Evolutionary conservation across 2,888 invertebrate species (phyloP), one percentile per base, ranked within the genome.

Genomic region (Ferdinandea cuprea): DNA sequence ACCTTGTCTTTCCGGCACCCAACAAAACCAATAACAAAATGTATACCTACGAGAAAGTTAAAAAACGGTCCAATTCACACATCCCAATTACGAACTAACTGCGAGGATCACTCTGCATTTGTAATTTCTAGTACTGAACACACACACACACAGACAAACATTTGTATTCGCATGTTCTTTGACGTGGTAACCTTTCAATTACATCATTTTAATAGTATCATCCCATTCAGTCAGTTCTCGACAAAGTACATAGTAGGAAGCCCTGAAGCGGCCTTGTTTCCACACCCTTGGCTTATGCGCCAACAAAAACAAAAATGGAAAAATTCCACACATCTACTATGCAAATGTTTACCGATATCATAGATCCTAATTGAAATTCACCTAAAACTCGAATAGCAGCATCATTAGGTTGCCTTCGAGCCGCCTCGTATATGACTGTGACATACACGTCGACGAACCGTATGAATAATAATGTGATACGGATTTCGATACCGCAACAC

Each of bases 291-390:
- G 21, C 42, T 15, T 28, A 11, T n/a, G 5, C 13, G 52, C 8
- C 52, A 25, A 8, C 54, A 30, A 66, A 44, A 32, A 52, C 50
- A 59, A 76, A 68, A 74, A 42, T 17, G 17, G 17, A 44, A 40
- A 13, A 15, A 40, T 7, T 30, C 37, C 35, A 30, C 74, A 37
- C 56, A 40, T 35, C 46, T 30, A 21, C 65, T 74, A 73, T 73
- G 78, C 78, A 78, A 83, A 78, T 83, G 37, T 77, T 83, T 78
- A 40, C 48, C 61, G 48, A 58, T 71, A 72, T 78, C 35, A 42
- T 44, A 35, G 56, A 61, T 68, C 50, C 63, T 83, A 83, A 83
- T 83, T 83, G 78, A 83, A 78, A 83, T 77, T 71, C 72, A 68
- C 48, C 66, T 78, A 72, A 68, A 68, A 42, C 19, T 17, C 52